Evolutionary conservation across 1,140 invertebrate genomes (phyloP).

Genomic region (Sesamia nonagrioides): DNA sequence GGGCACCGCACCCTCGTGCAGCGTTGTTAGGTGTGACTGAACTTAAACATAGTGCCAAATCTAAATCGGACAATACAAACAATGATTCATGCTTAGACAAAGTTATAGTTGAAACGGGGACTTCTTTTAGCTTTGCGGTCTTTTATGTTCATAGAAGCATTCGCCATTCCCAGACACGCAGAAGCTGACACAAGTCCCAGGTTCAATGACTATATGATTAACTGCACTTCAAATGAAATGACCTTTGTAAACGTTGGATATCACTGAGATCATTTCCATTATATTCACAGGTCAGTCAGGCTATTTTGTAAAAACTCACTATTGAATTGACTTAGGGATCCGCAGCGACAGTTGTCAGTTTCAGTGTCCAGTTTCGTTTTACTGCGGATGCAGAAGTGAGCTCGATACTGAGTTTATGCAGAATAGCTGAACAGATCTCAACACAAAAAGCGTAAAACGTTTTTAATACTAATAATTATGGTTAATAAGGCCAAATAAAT

Average conservation of each 20-base stretch:
- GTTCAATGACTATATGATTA: slow-evolving; percentile 58
- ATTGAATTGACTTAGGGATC: too few relatives aligned
- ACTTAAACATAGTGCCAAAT: slow-evolving; percentile 61
- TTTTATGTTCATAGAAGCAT: not conserved
- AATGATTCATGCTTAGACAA: slow-evolving; percentile 76
- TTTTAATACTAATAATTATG: slow-evolving; percentile 66
- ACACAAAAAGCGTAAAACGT: slow-evolving; percentile 80
- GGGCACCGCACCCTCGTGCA: slow-evolving; percentile 70
- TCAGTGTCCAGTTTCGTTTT: not conserved
- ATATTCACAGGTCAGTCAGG: slow-evolving; percentile 60
- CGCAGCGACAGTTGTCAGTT: not conserved
- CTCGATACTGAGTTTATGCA: slow-evolving; percentile 26
- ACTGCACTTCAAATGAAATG: slow-evolving; percentile 56
- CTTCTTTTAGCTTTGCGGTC: slow-evolving; percentile 53
- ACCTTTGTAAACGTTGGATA: slow-evolving; percentile 55
- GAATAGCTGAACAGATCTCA: slow-evolving; percentile 61
- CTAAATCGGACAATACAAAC: slow-evolving; percentile 72
- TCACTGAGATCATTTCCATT: slow-evolving; percentile 69
- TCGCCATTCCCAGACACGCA: slow-evolving; percentile 44
- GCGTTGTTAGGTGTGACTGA: slow-evolving; percentile 68
- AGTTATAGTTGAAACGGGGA: slow-evolving; percentile 73
- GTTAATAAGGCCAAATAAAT: slow-evolving; percentile 84
- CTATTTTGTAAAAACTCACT: slow-evolving; percentile 28
- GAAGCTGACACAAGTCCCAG: slow-evolving; percentile 66
- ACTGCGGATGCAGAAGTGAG: not conserved